Evolutionary conservation across 2,113 vertebrate species (phyloP).

Genomic region (Mellivora capensis): DNA sequence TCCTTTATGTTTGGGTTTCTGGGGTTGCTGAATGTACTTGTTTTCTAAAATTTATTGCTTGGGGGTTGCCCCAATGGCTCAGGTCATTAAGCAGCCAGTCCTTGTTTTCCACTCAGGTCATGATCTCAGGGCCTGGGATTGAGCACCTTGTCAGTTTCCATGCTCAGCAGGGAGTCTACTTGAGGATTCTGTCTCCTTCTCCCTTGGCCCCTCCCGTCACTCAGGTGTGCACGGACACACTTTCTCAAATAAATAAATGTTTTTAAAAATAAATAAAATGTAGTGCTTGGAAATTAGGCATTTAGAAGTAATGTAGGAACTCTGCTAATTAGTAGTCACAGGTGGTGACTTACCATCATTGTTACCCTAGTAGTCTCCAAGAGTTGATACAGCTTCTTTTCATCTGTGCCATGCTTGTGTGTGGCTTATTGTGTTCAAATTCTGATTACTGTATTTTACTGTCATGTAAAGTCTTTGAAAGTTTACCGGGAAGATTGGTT

Average conservation of each 20-base stretch:
- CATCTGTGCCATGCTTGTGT: background rate
- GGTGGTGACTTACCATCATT: background rate
- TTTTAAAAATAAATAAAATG: background rate
- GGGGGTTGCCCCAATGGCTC: background rate
- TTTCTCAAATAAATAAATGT: background rate
- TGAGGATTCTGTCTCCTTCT: background rate
- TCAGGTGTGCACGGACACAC: background rate
- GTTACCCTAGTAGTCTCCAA: background rate
- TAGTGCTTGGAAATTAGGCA: background rate
- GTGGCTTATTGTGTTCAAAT: background rate
- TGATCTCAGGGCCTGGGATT: background rate
- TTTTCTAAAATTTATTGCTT: constrained; percentile 19
- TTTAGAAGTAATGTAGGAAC: constrained; percentile 2
- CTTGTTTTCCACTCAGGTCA: background rate
- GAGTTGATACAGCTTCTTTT: background rate
- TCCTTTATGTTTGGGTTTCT: constrained; percentile 2
- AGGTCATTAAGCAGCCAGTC: background rate
- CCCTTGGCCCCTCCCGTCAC: background rate
- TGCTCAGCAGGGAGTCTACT: background rate
- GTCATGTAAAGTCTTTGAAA: background rate
- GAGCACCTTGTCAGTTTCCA: background rate
- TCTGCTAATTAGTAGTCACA: background rate
- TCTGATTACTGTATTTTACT: background rate
- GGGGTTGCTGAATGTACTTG: background rate
- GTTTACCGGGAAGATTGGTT: background rate